Evolutionary conservation across 2,888 invertebrate species (phyloP).

Genomic region (Patella ulyssiponensis): DNA sequence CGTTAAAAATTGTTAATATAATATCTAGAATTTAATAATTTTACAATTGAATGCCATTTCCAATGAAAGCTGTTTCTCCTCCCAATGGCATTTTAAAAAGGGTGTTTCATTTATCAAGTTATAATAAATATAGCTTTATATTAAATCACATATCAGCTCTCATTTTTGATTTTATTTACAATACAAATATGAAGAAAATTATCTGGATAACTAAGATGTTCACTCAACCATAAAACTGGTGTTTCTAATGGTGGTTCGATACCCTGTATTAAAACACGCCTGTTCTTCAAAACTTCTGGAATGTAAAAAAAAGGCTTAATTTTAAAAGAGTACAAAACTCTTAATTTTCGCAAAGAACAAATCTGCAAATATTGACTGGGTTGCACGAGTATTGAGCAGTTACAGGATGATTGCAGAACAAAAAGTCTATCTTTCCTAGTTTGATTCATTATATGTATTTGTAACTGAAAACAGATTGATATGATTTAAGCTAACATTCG

Average conservation of each 20-base stretch:
- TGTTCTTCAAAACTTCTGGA: slow-evolving; percentile 32
- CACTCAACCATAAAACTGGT: slow-evolving; percentile 96
- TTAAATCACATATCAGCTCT: slow-evolving; percentile 20
- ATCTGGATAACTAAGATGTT: slow-evolving; percentile 97
- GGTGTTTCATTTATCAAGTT: too few relatives aligned
- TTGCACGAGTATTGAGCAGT: too few relatives aligned
- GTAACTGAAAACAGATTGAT: not conserved
- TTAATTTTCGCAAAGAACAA: not conserved
- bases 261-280: slow-evolving; percentile 84
- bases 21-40: too few relatives aligned
- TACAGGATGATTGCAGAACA: not conserved
- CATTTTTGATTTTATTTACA: slow-evolving; percentile 26
- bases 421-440: not conserved
- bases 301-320: slow-evolving; percentile 18
- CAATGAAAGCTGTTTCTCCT: too few relatives aligned
- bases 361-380: not conserved
- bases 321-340: slow-evolving; percentile 14
- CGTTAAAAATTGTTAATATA: too few relatives aligned
- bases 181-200: slow-evolving; percentile 91
- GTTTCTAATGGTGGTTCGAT: slow-evolving; percentile 89
- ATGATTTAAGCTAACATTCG: too few relatives aligned
- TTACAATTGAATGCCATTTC: too few relatives aligned
- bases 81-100: too few relatives aligned
- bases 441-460: not conserved
- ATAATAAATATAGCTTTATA: too few relatives aligned